Percentiles rank a stretch among this genome's conserved stretches.
These are phyloP conservation scores for Bombus ignitus DNA, from an alignment of 1,140 invertebrate genomes.

Conservation along the genomic window DNA sequence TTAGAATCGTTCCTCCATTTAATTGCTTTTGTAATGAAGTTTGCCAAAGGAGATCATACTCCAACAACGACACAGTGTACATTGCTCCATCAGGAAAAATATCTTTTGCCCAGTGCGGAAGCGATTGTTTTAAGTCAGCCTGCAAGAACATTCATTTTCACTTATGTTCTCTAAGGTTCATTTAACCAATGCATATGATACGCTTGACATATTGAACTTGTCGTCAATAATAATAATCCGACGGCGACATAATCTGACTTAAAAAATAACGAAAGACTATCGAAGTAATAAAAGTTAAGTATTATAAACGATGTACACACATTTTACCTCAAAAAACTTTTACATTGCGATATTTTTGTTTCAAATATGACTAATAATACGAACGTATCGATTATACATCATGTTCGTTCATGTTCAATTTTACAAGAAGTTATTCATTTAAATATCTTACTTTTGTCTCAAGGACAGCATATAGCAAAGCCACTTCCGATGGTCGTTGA, in stretches of 20 bases:
- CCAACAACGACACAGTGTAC: slow-evolving; percentile 58
- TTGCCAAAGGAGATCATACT: slow-evolving; percentile 69
- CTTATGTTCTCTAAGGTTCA: not conserved
- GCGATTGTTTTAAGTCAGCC: slow-evolving; percentile 58
- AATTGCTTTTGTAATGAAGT: slow-evolving; percentile 70
- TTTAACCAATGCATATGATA: not conserved
- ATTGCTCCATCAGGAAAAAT: slow-evolving; percentile 69
- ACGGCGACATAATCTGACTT: too few relatives aligned
- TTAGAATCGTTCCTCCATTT: slow-evolving; percentile 75
- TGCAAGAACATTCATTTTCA: slow-evolving; percentile 55
- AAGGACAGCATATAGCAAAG: slow-evolving; percentile 68
- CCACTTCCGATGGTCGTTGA: slow-evolving; percentile 60
- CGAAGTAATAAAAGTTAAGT: not conserved
- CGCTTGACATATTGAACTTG: not conserved
- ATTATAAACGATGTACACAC: not conserved
- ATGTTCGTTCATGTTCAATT: not conserved
- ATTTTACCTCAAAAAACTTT: not conserved
- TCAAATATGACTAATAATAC: not conserved
- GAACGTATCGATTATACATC: not conserved
- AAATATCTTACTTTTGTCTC: slow-evolving; percentile 71
- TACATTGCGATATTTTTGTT: not conserved
- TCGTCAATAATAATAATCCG: too few relatives aligned
- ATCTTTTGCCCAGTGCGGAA: slow-evolving; percentile 70
- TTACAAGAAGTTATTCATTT: not conserved
- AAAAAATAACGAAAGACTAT: too few relatives aligned